A percentile compares a stretch with the other conserved stretches of the same genome.
These are phyloP conservation scores for Papilio helenus DNA, from an alignment of 1,140 invertebrate species.

Conservation along the genomic window DNA sequence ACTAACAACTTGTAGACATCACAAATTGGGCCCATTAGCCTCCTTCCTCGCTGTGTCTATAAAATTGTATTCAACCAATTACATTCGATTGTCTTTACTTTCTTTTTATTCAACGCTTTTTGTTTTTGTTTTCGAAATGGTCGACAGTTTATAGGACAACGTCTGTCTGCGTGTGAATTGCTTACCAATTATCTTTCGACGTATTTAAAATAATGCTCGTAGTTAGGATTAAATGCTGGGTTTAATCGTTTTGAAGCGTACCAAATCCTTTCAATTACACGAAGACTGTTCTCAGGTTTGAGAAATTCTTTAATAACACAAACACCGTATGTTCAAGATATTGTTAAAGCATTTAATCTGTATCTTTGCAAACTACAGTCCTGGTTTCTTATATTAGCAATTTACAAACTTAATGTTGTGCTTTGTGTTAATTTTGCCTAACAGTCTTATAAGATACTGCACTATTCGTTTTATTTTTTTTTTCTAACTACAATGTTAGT, in stretches of 20 bases:
- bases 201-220: slow-evolving; percentile 31
- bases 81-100: slow-evolving; percentile 51
- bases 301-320: background rate
- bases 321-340: background rate
- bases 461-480: background rate
- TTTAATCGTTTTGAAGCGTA: slow-evolving; percentile 27
- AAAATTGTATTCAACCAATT: slow-evolving; percentile 56
- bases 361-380: background rate
- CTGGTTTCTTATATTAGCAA: background rate
- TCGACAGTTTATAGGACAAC: slow-evolving; percentile 47
- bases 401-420: background rate
- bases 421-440: no score
- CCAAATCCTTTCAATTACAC: slow-evolving; percentile 5
- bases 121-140: slow-evolving; percentile 47
- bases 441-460: background rate
- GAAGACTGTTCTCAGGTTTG: background rate
- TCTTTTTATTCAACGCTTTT: slow-evolving; percentile 46
- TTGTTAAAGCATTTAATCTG: background rate
- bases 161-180: slow-evolving; percentile 44
- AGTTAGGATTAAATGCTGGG: slow-evolving; percentile 35
- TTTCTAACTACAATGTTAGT: background rate
- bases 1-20: slow-evolving; percentile 60
- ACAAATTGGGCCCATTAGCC: slow-evolving; percentile 67
- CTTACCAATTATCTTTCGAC: slow-evolving; percentile 30
- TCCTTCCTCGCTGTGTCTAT: slow-evolving; percentile 57